Conservation (phyloP, 1,140 invertebrate genomes). For the Drosophila ananassae region DNA sequence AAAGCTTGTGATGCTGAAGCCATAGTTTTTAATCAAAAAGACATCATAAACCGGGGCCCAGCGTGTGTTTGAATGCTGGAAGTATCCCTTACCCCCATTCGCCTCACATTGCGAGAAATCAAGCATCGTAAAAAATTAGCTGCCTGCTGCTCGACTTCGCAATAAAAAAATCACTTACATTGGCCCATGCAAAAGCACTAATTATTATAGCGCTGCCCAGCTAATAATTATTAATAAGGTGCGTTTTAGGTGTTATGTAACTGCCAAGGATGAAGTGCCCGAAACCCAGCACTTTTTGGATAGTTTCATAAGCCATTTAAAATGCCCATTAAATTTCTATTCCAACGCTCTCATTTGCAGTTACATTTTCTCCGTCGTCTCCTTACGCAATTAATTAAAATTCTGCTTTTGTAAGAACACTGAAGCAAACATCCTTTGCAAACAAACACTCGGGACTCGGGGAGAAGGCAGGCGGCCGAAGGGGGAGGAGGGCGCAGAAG, state of each 20-base stretch:
- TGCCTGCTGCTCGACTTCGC: slow-evolving; percentile 63
- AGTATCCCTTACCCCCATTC: not conserved
- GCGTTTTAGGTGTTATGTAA: not conserved
- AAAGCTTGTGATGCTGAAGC: slow-evolving; percentile 59
- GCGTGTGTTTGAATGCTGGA: slow-evolving; percentile 37
- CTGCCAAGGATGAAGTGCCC: not conserved
- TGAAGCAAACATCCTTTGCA: slow-evolving; percentile 81
- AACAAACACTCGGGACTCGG: slow-evolving; percentile 25
- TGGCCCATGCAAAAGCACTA: slow-evolving; percentile 6
- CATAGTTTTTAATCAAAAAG: slow-evolving; percentile 79
- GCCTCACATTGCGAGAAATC: slow-evolving; percentile 48
- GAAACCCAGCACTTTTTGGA: not conserved
- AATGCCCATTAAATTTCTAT: not conserved
- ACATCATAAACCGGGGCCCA: slow-evolving; percentile 58
- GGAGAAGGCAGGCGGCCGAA: not conserved
- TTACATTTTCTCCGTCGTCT: slow-evolving; percentile 10
- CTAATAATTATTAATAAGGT: not conserved
- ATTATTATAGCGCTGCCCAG: not conserved
- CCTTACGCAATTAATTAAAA: slow-evolving; percentile 79
- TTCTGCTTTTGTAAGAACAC: slow-evolving; percentile 69
- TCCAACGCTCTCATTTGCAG: slow-evolving; percentile 5
- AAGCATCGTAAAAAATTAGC: slow-evolving; percentile 75
- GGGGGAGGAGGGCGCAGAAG: slow-evolving; percentile 15
- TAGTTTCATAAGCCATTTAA: not conserved
- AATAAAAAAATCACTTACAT: slow-evolving; percentile 74